A percentile compares a stretch with the other conserved stretches of the same genome.
Conservation (phyloP, 2,797 vertebrate genomes). For the Enteromius trimaculatus region DNA sequence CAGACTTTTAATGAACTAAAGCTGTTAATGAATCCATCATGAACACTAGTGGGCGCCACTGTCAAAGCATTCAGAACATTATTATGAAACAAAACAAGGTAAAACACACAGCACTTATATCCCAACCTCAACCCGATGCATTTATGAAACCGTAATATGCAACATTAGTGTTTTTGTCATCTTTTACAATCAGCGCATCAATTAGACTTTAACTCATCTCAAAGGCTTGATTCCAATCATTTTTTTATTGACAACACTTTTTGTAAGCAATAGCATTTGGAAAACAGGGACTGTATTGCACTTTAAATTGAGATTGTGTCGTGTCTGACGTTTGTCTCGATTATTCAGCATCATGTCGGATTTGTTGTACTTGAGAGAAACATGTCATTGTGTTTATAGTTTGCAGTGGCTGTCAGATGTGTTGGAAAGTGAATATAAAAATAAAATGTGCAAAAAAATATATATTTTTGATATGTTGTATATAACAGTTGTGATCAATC, state of each 20-base stretch:
- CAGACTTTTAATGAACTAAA: not conserved
- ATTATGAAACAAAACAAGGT: not conserved
- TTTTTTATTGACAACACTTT: not conserved
- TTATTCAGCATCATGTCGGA: not conserved
- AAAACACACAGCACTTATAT: not conserved
- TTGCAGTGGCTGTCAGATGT: not conserved
- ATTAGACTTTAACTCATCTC: not conserved
- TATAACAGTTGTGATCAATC: not conserved
- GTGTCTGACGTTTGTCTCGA: not conserved
- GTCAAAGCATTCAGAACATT: not conserved
- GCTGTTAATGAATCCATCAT: not conserved
- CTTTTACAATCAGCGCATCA: not conserved
- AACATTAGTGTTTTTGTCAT: not conserved
- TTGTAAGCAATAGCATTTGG: not conserved
- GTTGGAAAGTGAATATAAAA: not conserved
- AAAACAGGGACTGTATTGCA: constrained; percentile 4
- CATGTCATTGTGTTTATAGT: not conserved
- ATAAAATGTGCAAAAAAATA: not conserved
- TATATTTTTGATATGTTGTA: not conserved
- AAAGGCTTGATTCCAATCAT: not conserved
- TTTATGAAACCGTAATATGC: not conserved
- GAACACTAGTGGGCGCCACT: constrained; percentile 11
- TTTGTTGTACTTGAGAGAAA: constrained; percentile 1
- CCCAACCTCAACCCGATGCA: not conserved
- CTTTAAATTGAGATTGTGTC: constrained; percentile 16